Percentiles rank a stretch among this genome's conserved stretches.
phyloP scores from a whole-genome alignment of 1,140 invertebrate genomes.

The Drosophila burlai region DNA sequence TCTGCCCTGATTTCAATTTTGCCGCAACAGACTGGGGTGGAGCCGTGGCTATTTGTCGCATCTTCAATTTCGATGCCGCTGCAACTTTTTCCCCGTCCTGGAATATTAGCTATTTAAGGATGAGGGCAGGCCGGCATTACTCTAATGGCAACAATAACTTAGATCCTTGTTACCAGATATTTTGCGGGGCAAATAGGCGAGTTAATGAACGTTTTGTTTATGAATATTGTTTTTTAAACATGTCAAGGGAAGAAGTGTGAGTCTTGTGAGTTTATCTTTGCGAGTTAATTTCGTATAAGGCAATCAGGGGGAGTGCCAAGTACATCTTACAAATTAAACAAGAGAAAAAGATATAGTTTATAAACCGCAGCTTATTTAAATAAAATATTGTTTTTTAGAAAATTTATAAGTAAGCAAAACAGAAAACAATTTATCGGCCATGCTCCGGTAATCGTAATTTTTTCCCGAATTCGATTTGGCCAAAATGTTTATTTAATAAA shows the following conservation, averaged over 20 bases:
- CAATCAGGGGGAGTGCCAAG: not conserved
- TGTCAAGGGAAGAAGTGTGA: slow-evolving; percentile 10
- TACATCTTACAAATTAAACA: not conserved
- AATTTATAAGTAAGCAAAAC: not conserved
- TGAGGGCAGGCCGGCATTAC: slow-evolving; percentile 10
- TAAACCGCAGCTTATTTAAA: not conserved
- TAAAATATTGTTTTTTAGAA: not conserved
- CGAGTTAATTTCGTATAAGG: not conserved
- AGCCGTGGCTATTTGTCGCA: slow-evolving; percentile 50
- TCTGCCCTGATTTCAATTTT: slow-evolving; percentile 74
- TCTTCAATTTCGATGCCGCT: slow-evolving; percentile 39
- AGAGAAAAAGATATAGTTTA: no score
- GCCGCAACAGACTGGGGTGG: slow-evolving; percentile 41
- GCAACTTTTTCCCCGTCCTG: slow-evolving; percentile 16
- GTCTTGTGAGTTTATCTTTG: not conserved
- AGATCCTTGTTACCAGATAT: slow-evolving; percentile 4
- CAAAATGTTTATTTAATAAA: not conserved
- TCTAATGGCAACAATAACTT: slow-evolving; percentile 24
- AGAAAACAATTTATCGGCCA: no score
- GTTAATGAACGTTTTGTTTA: slow-evolving; percentile 72
- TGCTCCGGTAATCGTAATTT: no score
- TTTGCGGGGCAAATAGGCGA: not conserved
- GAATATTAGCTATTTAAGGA: slow-evolving; percentile 23
- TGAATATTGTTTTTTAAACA: slow-evolving; percentile 72
- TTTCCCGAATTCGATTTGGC: no score